Conservation (phyloP, 1,140 invertebrate genomes). For the Augochlora pura region DNA sequence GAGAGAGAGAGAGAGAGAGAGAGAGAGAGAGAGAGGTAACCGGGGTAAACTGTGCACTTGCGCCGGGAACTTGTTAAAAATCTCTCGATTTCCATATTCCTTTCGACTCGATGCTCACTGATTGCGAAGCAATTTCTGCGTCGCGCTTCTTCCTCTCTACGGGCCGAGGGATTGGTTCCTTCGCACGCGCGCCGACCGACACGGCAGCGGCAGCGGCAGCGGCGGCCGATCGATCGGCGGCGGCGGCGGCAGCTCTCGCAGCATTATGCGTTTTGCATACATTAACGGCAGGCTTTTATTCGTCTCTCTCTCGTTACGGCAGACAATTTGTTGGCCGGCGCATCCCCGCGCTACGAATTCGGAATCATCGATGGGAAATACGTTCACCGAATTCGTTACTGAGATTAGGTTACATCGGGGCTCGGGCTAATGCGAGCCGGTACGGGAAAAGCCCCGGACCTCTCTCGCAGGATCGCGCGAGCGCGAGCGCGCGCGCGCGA, state of each 20-base stretch:
- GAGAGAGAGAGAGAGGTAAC: neutral
- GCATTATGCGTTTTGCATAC: constrained; percentile 38
- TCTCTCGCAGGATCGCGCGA: too few species aligned
- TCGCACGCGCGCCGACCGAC: neutral
- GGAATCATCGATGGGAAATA: constrained; percentile 41
- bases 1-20: neutral
- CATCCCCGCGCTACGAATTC: constrained; percentile 28
- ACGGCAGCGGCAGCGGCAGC: neutral
- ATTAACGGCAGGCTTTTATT: constrained; percentile 31
- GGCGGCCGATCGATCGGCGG: neutral
- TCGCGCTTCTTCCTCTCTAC: neutral
- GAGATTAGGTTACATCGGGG: constrained; percentile 50
- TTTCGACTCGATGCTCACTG: neutral
- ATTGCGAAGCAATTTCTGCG: constrained; percentile 22
- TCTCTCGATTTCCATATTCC: constrained; percentile 16
- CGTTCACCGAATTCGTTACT: constrained; percentile 54
- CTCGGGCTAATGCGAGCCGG: constrained; percentile 37
- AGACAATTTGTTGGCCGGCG: constrained; percentile 22
- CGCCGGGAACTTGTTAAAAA: constrained; percentile 19
- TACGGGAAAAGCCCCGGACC: too few species aligned
- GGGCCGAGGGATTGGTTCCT: constrained; percentile 3
- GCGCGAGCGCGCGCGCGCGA: too few species aligned
- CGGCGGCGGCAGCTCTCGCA: too few species aligned
- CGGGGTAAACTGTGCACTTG: constrained; percentile 1
- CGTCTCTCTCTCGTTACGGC: constrained; percentile 2